Percentiles rank a stretch among this genome's conserved stretches.
These are phyloP conservation scores for Argyresthia goedartella DNA, from an alignment of 2,888 invertebrate species.

Conservation along the genomic window DNA sequence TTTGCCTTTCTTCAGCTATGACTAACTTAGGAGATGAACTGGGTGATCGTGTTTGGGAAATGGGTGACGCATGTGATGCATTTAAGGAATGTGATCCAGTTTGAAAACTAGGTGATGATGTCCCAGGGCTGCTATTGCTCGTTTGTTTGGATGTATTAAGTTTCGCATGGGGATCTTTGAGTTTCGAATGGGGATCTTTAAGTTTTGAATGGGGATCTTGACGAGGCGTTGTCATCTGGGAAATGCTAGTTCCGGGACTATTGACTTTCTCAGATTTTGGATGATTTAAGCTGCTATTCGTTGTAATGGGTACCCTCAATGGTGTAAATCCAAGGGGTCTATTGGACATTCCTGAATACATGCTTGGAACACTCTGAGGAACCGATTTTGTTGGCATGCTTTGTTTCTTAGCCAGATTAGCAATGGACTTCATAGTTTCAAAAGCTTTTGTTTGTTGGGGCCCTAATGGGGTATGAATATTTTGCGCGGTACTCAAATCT, in stretches of 20 bases:
- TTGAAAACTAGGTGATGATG: conserved; percentile 37
- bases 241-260: conserved; percentile 17
- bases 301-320: conserved; percentile 38
- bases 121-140: conserved; percentile 25
- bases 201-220: conserved; percentile 36
- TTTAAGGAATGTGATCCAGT: conserved; percentile 31
- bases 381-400: conserved; percentile 42
- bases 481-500: conserved; percentile 61
- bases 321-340: conserved; percentile 33
- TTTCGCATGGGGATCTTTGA: conserved; percentile 36
- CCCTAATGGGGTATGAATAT: conserved; percentile 45
- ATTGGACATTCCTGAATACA: conserved; percentile 37
- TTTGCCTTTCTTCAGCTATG: conserved; percentile 63
- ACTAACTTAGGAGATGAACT: conserved; percentile 65
- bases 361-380: conserved; percentile 34
- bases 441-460: conserved; percentile 58
- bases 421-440: conserved; percentile 67
- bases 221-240: conserved; percentile 26
- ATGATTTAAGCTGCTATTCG: conserved; percentile 34
- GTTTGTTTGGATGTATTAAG: conserved; percentile 30
- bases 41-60: conserved; percentile 60
- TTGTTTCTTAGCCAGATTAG: conserved; percentile 63
- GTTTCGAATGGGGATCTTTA: conserved; percentile 33
- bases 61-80: conserved; percentile 46
- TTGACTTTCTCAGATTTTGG: conserved; percentile 42